phyloP scores from a whole-genome alignment of 2,888 invertebrate genomes.

The Caenorhabditis sulstoni region DNA sequence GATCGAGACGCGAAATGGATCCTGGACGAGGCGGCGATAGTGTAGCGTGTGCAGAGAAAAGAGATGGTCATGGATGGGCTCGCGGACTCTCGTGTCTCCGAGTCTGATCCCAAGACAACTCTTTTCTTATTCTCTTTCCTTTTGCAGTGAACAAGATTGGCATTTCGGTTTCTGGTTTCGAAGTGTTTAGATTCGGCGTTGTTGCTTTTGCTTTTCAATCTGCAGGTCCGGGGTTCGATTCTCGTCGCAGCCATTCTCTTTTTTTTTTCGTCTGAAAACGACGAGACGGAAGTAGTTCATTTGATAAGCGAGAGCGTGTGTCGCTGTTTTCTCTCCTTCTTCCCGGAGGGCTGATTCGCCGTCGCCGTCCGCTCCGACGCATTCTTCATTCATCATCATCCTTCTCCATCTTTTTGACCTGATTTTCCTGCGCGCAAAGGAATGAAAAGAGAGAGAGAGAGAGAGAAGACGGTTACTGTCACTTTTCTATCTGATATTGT shows the following conservation, averaged over 20 bases:
- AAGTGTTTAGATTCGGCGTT: too few relatives aligned
- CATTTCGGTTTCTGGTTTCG: too few relatives aligned
- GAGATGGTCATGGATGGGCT: neutral
- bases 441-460: conserved; percentile 24
- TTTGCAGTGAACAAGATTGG: too few relatives aligned
- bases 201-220: too few relatives aligned
- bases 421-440: conserved; percentile 34
- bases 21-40: conserved; percentile 5
- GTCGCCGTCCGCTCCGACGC: conserved; percentile 6
- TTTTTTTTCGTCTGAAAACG: neutral
- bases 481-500: conserved; percentile 56
- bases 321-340: conserved; percentile 13
- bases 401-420: conserved; percentile 55
- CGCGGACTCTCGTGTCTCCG: conserved; percentile 11
- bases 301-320: conserved; percentile 47
- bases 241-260: neutral
- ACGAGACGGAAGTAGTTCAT: neutral
- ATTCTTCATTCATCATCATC: conserved; percentile 53
- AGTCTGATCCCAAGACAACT: too few relatives aligned
- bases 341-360: neutral
- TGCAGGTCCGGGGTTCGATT: too few relatives aligned
- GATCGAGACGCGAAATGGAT: conserved; percentile 9
- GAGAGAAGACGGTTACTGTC: conserved; percentile 39
- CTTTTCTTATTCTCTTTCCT: too few relatives aligned
- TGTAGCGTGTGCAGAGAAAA: neutral